phyloP scores from a whole-genome alignment of 2,888 invertebrate species.

The Bugula neritina region DNA sequence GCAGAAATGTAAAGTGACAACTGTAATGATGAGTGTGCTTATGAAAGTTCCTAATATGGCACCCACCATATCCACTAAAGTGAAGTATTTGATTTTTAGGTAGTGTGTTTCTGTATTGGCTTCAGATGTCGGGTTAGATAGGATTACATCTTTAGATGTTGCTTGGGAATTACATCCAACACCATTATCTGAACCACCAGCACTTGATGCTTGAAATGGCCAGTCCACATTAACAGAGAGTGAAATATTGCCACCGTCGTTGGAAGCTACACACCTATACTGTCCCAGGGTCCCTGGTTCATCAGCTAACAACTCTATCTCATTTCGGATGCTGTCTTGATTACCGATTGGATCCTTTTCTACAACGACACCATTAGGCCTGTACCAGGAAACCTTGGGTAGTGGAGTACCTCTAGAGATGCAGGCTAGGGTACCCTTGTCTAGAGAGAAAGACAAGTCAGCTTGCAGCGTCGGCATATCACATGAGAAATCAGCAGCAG shows the following conservation, averaged over 20 bases:
- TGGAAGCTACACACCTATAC: constrained; percentile 4
- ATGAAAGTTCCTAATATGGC: constrained; percentile 1
- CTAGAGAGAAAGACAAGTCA: neutral
- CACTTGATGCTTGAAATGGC: neutral
- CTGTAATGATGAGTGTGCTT: constrained; percentile 10
- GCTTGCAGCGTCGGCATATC: constrained; percentile 11
- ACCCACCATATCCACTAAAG: constrained; percentile 3
- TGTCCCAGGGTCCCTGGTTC: constrained; percentile 6
- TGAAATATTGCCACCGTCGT: constrained; percentile 23
- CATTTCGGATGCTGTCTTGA: neutral
- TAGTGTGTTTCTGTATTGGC: neutral
- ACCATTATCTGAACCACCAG: neutral
- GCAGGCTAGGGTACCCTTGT: constrained; percentile 10
- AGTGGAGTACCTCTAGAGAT: neutral
- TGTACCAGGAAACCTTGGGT: neutral
- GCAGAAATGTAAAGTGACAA: constrained; percentile 7
- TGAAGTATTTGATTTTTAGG: constrained; percentile 21
- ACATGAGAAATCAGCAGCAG: neutral
- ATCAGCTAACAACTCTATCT: constrained; percentile 20
- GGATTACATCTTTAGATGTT: neutral
- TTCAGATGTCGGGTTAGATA: neutral
- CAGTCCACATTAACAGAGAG: constrained; percentile 17
- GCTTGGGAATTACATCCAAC: neutral
- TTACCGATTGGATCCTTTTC: neutral
- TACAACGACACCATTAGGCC: neutral